Evolutionary conservation across 2,888 invertebrate species (phyloP).

Genomic region (Monoplex corrugatus): DNA sequence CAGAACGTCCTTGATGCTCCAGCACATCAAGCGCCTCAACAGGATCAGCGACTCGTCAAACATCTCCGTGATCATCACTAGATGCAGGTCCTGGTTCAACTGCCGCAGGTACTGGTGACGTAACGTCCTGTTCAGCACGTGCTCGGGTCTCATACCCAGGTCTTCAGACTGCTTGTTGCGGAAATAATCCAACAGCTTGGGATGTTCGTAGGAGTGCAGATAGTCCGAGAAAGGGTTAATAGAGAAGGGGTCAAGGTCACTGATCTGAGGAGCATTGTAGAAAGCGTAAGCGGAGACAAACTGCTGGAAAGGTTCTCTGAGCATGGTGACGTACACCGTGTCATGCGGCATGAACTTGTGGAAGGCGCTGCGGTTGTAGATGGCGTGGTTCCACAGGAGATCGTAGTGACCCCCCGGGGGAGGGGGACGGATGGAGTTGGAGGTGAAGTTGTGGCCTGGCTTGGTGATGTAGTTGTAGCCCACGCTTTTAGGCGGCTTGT

Average conservation of each 20-base stretch:
- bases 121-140: slow-evolving; percentile 36
- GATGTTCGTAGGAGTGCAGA: slow-evolving; percentile 35
- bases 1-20: slow-evolving; percentile 65
- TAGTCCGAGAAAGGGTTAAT: slow-evolving; percentile 52
- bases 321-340: slow-evolving; percentile 61
- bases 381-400: slow-evolving; percentile 71
- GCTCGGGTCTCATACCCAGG: slow-evolving; percentile 48
- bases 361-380: slow-evolving; percentile 64
- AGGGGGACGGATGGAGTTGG: slow-evolving; percentile 62
- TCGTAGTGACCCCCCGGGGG: slow-evolving; percentile 62
- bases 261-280: slow-evolving; percentile 40
- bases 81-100: slow-evolving; percentile 61
- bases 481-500: slow-evolving; percentile 46
- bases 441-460: slow-evolving; percentile 59
- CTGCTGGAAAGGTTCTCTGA: slow-evolving; percentile 61
- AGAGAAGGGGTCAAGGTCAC: neutral
- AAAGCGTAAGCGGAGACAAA: slow-evolving; percentile 61
- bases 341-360: slow-evolving; percentile 58
- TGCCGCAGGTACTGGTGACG: slow-evolving; percentile 54
- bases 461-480: slow-evolving; percentile 60
- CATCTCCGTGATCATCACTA: slow-evolving; percentile 67
- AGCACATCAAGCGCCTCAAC: slow-evolving; percentile 63
- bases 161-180: slow-evolving; percentile 60
- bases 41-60: slow-evolving; percentile 69
- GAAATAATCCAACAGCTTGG: slow-evolving; percentile 42